phyloP scores from a whole-genome alignment of 2,888 invertebrate genomes.

The Oscheius sp. region DNA sequence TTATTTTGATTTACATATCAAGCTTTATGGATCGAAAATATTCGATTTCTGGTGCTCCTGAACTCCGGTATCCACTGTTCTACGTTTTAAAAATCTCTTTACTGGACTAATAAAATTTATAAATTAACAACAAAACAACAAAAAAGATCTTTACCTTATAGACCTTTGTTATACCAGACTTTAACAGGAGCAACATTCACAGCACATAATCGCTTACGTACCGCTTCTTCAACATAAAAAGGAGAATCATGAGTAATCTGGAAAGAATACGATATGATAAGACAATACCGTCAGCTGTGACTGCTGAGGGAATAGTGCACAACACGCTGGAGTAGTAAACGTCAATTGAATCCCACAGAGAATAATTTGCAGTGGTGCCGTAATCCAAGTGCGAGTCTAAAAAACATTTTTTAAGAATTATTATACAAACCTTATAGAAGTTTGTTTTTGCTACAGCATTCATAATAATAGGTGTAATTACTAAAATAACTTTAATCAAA shows the following conservation, averaged over 20 bases:
- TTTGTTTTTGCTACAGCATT: conserved; percentile 80
- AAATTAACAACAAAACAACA: too few relatives aligned
- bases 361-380: conserved; percentile 49
- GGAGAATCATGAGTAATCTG: conserved; percentile 1
- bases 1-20: neutral
- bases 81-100: too few relatives aligned
- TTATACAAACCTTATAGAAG: conserved; percentile 65
- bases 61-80: neutral
- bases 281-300: neutral
- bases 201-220: conserved; percentile 77
- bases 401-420: neutral
- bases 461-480: conserved; percentile 85
- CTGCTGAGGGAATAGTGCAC: conserved; percentile 89
- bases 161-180: conserved; percentile 89
- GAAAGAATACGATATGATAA: neutral
- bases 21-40: neutral
- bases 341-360: conserved; percentile 76
- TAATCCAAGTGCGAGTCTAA: conserved; percentile 26
- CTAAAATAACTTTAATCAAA: conserved; percentile 71
- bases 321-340: conserved; percentile 92
- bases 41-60: neutral
- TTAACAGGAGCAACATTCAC: conserved; percentile 75
- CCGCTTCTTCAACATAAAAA: conserved; percentile 78
- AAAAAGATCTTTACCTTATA: too few relatives aligned
- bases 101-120: too few relatives aligned